Percentiles rank a stretch among this genome's conserved stretches.
These are phyloP conservation scores for Epinephelus cyanopodus DNA, from an alignment of 2,113 vertebrate species.

Conservation along the genomic window DNA sequence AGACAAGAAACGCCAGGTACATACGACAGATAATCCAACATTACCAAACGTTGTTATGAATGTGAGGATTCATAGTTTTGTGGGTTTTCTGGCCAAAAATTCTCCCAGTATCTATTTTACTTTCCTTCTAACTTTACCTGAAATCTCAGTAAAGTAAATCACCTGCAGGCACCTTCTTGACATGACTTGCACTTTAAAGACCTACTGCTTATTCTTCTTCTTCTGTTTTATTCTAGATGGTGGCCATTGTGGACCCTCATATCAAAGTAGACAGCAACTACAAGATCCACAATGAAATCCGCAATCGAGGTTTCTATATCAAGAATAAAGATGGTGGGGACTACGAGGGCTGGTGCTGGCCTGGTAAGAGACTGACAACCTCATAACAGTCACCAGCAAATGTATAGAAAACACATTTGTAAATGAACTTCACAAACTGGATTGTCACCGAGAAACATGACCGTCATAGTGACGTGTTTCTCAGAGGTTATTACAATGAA, in stretches of 20 bases:
- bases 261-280: conserved; percentile 93
- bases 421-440: neutral
- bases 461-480: neutral
- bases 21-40: neutral
- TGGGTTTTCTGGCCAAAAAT: neutral
- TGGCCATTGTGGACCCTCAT: conserved; percentile 95
- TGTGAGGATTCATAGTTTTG: neutral
- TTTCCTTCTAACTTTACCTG: neutral
- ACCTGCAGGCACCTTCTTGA: neutral
- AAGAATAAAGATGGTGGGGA: conserved; percentile 93
- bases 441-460: neutral
- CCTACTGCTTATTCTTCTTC: neutral
- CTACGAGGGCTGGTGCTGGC: conserved; percentile 97
- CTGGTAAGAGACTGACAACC: conserved; percentile 82
- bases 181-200: neutral
- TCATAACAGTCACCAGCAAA: neutral
- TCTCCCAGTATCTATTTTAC: neutral
- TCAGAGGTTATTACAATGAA: neutral
- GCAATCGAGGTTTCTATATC: conserved; percentile 85
- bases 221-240: conserved; percentile 84
- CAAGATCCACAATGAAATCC: conserved; percentile 89
- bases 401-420: neutral
- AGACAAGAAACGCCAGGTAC: conserved; percentile 89
- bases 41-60: neutral
- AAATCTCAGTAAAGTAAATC: neutral